phyloP scores from a whole-genome alignment of 2,888 invertebrate genomes.

The Mesorhabditis spiculigera region DNA sequence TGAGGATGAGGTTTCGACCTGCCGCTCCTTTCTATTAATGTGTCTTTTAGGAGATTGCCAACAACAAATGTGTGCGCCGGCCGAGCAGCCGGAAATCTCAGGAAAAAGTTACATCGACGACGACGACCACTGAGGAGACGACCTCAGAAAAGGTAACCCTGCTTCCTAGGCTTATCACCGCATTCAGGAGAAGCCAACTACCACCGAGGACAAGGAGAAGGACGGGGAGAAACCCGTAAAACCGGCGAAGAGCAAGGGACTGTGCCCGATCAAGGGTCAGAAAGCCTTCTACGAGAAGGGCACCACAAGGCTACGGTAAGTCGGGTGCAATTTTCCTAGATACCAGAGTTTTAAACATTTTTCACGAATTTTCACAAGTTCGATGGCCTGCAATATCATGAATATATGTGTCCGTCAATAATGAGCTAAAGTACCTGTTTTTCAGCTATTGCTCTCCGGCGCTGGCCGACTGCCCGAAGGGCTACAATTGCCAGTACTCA shows the following conservation, averaged over 20 bases:
- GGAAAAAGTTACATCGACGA: not conserved
- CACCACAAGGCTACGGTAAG: slow-evolving; percentile 11
- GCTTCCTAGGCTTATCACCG: not conserved
- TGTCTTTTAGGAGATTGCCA: not conserved
- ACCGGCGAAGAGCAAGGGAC: not conserved
- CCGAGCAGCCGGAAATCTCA: not conserved
- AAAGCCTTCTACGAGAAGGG: slow-evolving; percentile 20
- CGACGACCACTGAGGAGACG: not conserved
- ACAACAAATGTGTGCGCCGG: not conserved
- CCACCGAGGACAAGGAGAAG: not conserved
- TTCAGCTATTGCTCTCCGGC: not conserved
- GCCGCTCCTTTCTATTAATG: slow-evolving; percentile 14
- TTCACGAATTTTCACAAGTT: not conserved
- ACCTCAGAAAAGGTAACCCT: not conserved
- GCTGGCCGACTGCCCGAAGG: slow-evolving; percentile 23
- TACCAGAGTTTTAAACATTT: not conserved
- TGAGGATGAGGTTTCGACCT: slow-evolving; percentile 22
- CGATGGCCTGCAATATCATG: not conserved
- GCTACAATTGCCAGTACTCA: slow-evolving; percentile 29
- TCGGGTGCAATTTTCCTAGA: not conserved
- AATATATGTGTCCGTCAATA: not conserved
- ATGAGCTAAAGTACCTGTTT: not conserved
- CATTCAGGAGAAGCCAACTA: not conserved
- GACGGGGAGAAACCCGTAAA: not conserved
- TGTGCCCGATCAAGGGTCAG: slow-evolving; percentile 20